These are phyloP conservation scores for Amorpha juglandis DNA, from an alignment of 2,888 invertebrate genomes.

Conservation along the genomic window DNA sequence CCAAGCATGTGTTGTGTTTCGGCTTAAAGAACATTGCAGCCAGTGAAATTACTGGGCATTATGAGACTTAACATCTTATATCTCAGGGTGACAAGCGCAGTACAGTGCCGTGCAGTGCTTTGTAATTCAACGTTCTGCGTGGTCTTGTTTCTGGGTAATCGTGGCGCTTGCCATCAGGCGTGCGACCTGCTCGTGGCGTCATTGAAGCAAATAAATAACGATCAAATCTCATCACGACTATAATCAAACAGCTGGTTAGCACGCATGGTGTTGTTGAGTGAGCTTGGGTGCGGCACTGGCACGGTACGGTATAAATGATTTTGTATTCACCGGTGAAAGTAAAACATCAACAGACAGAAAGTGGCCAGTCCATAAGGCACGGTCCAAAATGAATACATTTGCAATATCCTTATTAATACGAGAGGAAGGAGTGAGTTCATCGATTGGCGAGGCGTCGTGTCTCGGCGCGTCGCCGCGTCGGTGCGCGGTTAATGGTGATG, in stretches of 20 bases:
- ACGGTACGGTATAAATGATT: slow-evolving; percentile 13
- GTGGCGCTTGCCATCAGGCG: too few species aligned
- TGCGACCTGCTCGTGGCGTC: too few species aligned
- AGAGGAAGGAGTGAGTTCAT: slow-evolving; percentile 42
- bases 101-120: too few species aligned
- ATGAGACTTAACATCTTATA: too few species aligned
- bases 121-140: too few species aligned
- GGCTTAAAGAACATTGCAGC: too few species aligned
- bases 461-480: too few species aligned
- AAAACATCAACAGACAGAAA: slow-evolving; percentile 28
- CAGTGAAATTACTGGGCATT: too few species aligned
- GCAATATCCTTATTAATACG: slow-evolving; percentile 27
- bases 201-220: too few species aligned
- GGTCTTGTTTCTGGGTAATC: too few species aligned
- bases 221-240: not conserved
- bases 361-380: slow-evolving; percentile 24
- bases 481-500: slow-evolving; percentile 38
- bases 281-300: slow-evolving; percentile 7
- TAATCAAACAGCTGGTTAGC: not conserved
- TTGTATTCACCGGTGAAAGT: slow-evolving; percentile 26
- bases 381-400: slow-evolving; percentile 30
- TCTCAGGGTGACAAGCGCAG: too few species aligned
- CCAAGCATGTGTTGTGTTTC: too few species aligned
- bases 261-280: not conserved
- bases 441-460: slow-evolving; percentile 25